Percentiles rank a stretch among this genome's conserved stretches.
phyloP scores from a whole-genome alignment of 2,113 vertebrate genomes.

The Lutjanus erythropterus region DNA sequence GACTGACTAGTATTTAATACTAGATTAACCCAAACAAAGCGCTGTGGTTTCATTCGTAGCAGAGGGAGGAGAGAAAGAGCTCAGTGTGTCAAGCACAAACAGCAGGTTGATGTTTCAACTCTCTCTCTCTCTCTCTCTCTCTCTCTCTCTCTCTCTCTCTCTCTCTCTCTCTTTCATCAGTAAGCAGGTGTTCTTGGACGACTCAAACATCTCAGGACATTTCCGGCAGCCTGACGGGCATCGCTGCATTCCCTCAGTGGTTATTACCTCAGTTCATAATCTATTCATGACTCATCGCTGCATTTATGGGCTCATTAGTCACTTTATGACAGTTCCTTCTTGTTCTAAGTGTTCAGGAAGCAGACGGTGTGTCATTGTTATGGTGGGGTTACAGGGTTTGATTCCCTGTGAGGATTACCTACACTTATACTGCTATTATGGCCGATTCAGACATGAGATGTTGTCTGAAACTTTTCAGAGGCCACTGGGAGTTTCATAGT shows the following conservation, averaged over 20 bases:
- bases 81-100: no score
- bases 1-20: background rate
- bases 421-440: no score
- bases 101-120: background rate
- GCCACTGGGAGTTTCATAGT: background rate
- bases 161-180: background rate
- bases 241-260: background rate
- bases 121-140: background rate
- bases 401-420: background rate
- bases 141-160: background rate
- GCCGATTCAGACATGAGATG: background rate
- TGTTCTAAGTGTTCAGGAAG: background rate
- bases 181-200: background rate
- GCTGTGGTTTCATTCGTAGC: no score
- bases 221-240: conserved; percentile 12
- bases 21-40: background rate
- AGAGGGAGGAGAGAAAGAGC: no score
- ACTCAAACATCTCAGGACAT: background rate
- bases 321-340: background rate
- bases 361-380: background rate
- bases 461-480: background rate
- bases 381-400: background rate
- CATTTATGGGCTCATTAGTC: background rate
- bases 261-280: conserved; percentile 3
- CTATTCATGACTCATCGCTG: conserved; percentile 11